A percentile compares a stretch with the other conserved stretches of the same genome.
Evolutionary conservation across 1,140 invertebrate species (phyloP).

Genomic region (Brachionus calyciflorus): DNA sequence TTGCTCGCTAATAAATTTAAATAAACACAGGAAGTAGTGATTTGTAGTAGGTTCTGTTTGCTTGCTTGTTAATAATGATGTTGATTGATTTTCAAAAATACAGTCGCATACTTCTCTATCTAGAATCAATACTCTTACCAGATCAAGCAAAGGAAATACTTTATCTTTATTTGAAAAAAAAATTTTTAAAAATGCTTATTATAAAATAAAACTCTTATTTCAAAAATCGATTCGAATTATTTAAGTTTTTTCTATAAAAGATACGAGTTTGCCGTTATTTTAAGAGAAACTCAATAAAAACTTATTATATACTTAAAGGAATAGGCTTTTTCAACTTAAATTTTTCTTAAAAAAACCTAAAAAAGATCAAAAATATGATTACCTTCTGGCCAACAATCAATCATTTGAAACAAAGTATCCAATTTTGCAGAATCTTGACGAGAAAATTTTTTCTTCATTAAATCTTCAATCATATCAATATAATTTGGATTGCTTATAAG

Average conservation of each 20-base stretch:
- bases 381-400: background rate
- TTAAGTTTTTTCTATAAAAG: no score
- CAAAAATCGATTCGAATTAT: no score
- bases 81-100: slow-evolving; percentile 8
- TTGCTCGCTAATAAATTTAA: background rate
- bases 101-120: background rate
- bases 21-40: background rate
- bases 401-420: background rate
- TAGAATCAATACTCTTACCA: no score
- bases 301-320: no score
- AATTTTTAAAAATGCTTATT: no score
- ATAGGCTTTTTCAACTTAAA: no score
- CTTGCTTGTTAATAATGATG: no score
- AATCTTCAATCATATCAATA: background rate
- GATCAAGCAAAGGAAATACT: no score
- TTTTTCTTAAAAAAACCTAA: background rate
- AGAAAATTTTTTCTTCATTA: slow-evolving; percentile 1
- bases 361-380: slow-evolving; percentile 3
- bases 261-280: no score
- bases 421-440: background rate
- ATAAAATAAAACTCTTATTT: no score
- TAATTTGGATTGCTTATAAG: background rate
- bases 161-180: no score
- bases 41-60: background rate
- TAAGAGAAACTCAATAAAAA: no score